These are phyloP conservation scores for Hystrix cristata DNA, from an alignment of 2,113 vertebrate species.

Conservation along the genomic window DNA sequence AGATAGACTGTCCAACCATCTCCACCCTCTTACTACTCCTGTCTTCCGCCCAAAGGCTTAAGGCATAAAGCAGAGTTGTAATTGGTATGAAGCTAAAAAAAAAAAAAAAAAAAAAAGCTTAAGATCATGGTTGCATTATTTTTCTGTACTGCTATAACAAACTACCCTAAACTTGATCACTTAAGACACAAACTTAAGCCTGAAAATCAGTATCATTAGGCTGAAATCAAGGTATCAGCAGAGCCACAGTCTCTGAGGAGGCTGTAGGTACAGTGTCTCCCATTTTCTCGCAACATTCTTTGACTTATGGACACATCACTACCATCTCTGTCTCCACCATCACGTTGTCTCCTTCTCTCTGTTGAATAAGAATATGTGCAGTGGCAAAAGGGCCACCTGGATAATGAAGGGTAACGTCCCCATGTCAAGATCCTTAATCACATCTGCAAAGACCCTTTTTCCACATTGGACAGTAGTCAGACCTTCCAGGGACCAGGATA, in stretches of 20 bases:
- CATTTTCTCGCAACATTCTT: neutral
- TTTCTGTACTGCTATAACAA: neutral
- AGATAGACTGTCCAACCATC: neutral
- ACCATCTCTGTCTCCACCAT: neutral
- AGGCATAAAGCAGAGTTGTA: neutral
- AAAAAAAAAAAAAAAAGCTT: neutral
- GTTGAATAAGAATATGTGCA: neutral
- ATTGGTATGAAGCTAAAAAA: neutral
- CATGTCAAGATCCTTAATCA: neutral
- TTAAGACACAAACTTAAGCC: neutral
- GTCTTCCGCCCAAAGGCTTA: neutral
- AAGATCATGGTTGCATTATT: neutral
- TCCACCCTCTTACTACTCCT: neutral
- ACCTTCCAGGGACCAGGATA: neutral
- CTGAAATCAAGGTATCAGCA: neutral
- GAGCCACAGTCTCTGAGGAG: neutral
- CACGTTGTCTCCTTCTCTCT: neutral
- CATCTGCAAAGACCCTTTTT: neutral
- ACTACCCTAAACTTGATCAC: neutral
- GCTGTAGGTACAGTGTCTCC: neutral
- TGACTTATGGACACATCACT: neutral
- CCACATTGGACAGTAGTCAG: neutral
- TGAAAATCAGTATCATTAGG: neutral
- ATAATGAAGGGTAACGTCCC: neutral
- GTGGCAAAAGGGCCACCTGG: neutral